Conservation (phyloP, 2,113 vertebrate genomes). For the Calidris pygmaea region DNA sequence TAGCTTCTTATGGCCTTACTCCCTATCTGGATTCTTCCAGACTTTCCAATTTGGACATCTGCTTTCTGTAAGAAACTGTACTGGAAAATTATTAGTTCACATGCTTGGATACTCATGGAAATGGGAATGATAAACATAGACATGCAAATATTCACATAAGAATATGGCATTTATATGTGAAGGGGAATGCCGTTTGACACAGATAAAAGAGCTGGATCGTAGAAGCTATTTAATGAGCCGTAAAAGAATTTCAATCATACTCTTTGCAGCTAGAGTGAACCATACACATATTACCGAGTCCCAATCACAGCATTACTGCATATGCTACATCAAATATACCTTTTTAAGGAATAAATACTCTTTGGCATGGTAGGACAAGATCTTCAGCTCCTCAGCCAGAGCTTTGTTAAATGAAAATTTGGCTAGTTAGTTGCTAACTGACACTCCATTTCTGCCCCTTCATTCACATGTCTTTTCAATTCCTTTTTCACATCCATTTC, state of each 20-base stretch:
- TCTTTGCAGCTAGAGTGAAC: conserved; percentile 17
- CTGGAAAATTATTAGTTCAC: conserved; percentile 9
- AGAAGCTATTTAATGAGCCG: conserved; percentile 27
- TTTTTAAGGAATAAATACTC: conserved; percentile 1
- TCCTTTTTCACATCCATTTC: neutral
- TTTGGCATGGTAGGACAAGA: neutral
- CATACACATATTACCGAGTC: neutral
- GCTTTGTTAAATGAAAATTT: neutral
- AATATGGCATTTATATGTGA: neutral
- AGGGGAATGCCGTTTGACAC: neutral
- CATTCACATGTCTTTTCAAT: neutral
- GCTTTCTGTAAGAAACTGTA: neutral
- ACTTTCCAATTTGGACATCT: neutral
- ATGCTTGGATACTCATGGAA: conserved; percentile 28
- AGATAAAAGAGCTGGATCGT: neutral
- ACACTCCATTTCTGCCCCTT: neutral
- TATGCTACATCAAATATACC: neutral
- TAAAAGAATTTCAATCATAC: conserved; percentile 23
- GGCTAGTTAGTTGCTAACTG: neutral
- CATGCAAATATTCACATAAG: conserved; percentile 47
- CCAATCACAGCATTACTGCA: neutral
- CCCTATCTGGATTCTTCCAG: neutral
- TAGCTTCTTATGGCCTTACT: neutral
- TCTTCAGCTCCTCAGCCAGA: neutral
- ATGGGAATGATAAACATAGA: conserved; percentile 25